Conservation (phyloP, 1,140 invertebrate species). For the Cotesia glomerata region DNA sequence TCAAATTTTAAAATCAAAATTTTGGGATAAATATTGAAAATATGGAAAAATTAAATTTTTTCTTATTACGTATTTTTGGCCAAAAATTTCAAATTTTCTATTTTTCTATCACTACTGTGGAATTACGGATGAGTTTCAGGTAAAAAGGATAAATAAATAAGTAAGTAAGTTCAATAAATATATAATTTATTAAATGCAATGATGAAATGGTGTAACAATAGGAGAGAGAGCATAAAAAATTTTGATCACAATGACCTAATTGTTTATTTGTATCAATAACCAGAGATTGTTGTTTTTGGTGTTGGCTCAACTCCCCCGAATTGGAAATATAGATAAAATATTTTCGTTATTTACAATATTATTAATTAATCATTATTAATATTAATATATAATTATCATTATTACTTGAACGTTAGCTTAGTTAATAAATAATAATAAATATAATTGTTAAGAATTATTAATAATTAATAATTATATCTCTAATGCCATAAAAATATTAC, state of each 20-base stretch:
- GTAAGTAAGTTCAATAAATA: conserved; percentile 60
- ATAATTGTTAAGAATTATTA: too few relatives aligned
- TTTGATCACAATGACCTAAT: conserved; percentile 24
- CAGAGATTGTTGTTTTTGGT: conserved; percentile 24
- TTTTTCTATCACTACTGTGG: too few relatives aligned
- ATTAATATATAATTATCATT: too few relatives aligned
- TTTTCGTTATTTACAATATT: conserved; percentile 63
- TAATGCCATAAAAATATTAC: conserved; percentile 65
- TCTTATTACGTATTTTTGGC: too few relatives aligned
- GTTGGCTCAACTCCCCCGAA: conserved; percentile 49
- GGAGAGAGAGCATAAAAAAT: conserved; percentile 48
- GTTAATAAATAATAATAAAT: conserved; percentile 62
- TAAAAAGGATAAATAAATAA: conserved; percentile 37
- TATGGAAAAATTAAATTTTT: too few relatives aligned
- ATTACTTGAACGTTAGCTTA: conserved; percentile 31
- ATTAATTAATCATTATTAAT: too few relatives aligned
- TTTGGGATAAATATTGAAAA: too few relatives aligned
- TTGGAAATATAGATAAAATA: conserved; percentile 65
- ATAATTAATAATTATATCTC: conserved; percentile 54
- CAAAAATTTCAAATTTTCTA: too few relatives aligned
- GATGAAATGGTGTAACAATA: conserved; percentile 65
- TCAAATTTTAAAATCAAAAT: too few relatives aligned
- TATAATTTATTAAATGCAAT: conserved; percentile 66
- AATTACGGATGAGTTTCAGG: too few relatives aligned
- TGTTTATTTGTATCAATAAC: conserved; percentile 37